These are phyloP conservation scores for Capitulum mitella DNA, from an alignment of 2,888 invertebrate species.

Conservation along the genomic window DNA sequence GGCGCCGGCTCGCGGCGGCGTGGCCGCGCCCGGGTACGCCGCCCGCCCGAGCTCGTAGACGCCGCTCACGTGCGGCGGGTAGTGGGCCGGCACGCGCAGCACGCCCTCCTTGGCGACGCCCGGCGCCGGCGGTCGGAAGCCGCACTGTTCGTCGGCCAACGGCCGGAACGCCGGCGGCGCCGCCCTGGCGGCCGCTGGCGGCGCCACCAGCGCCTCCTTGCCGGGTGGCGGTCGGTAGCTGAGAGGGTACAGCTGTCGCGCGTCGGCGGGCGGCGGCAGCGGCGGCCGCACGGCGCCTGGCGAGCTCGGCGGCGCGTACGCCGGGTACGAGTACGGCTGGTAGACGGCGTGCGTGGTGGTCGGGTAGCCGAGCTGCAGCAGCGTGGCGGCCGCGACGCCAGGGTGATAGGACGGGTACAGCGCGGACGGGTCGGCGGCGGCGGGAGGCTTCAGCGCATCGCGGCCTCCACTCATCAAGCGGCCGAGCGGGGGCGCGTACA, in stretches of 20 bases:
- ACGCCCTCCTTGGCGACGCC: not conserved
- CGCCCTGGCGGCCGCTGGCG: slow-evolving; percentile 13
- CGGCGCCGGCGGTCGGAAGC: not conserved
- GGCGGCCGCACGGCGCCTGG: too few relatives aligned
- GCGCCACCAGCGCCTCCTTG: slow-evolving; percentile 21
- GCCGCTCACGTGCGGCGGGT: slow-evolving; percentile 1
- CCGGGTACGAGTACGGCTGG: not conserved
- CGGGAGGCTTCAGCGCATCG: slow-evolving; percentile 1
- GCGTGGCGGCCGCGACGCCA: not conserved
- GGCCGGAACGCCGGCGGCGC: slow-evolving; percentile 6
- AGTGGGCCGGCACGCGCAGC: slow-evolving; percentile 15
- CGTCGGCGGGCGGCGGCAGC: not conserved
- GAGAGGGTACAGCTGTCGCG: not conserved
- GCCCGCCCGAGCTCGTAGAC: not conserved
- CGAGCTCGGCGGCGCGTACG: not conserved
- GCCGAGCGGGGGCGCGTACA: not conserved
- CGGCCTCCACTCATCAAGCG: not conserved
- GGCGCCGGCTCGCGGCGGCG: not conserved
- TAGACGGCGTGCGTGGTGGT: not conserved
- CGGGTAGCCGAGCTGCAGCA: not conserved
- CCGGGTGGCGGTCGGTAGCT: not conserved
- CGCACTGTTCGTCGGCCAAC: not conserved
- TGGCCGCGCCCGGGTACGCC: not conserved
- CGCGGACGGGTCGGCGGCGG: not conserved
- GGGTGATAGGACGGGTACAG: not conserved